These are phyloP conservation scores for Otolemur garnettii DNA, from an alignment of 2,113 vertebrate genomes.

Conservation along the genomic window DNA sequence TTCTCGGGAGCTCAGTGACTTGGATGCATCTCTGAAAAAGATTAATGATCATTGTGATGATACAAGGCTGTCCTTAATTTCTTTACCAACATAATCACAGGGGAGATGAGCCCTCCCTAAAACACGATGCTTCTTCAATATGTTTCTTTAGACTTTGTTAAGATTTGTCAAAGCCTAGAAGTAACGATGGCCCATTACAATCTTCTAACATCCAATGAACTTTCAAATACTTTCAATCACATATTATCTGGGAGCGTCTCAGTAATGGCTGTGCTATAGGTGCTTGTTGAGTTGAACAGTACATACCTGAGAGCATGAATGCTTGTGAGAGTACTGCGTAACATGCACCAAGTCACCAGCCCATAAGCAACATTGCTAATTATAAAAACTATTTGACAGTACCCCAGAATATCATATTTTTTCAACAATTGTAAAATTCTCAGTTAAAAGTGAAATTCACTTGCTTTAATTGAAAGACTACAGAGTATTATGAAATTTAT, in stretches of 20 bases:
- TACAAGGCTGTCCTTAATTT: slow-evolving; percentile 44
- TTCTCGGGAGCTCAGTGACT: background rate
- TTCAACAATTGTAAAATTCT: background rate
- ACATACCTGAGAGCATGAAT: background rate
- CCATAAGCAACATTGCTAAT: background rate
- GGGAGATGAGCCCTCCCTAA: slow-evolving; percentile 3
- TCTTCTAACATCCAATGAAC: background rate
- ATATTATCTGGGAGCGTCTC: background rate
- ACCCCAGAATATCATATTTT: background rate
- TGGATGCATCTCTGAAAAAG: background rate
- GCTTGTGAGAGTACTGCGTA: background rate
- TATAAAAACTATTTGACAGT: background rate
- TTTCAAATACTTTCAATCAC: slow-evolving; percentile 43
- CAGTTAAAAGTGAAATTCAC: background rate
- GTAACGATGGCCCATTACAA: background rate
- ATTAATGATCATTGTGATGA: slow-evolving; percentile 35
- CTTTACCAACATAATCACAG: slow-evolving; percentile 37
- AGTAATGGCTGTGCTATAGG: background rate
- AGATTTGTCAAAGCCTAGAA: slow-evolving; percentile 17
- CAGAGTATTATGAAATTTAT: background rate
- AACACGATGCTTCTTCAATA: background rate
- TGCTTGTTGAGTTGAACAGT: background rate
- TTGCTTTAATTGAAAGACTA: background rate
- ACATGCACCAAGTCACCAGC: background rate
- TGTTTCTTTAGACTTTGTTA: slow-evolving; percentile 35